Percentiles rank a stretch among this genome's conserved stretches.
phyloP scores from a whole-genome alignment of 2,888 invertebrate species.

The Lepidochrysops patricia region DNA sequence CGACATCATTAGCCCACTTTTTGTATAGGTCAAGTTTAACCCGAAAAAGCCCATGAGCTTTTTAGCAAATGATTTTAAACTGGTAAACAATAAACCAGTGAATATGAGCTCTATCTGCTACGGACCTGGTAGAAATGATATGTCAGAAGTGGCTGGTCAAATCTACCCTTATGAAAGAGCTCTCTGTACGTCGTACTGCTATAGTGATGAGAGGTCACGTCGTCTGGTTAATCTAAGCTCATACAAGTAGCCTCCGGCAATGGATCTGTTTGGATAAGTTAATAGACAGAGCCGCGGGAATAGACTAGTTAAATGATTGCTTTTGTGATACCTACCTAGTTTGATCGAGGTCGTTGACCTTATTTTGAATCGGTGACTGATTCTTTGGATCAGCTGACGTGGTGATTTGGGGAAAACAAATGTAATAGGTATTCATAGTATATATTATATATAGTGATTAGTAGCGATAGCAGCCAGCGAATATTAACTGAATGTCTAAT shows the following conservation, averaged over 20 bases:
- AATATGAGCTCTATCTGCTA: neutral
- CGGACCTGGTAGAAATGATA: neutral
- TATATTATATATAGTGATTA: no score
- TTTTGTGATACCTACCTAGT: neutral
- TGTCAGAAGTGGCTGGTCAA: neutral
- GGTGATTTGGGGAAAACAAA: neutral
- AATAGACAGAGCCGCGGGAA: neutral
- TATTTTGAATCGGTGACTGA: neutral
- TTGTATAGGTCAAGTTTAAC: neutral
- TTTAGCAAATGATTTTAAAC: conserved; percentile 3
- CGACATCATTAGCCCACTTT: neutral
- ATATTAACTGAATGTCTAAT: no score
- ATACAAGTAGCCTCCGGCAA: neutral
- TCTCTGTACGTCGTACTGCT: neutral
- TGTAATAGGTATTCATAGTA: no score
- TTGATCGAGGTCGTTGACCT: neutral
- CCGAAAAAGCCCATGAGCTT: neutral
- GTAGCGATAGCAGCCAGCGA: no score
- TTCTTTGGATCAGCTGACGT: neutral
- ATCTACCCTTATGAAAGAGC: neutral
- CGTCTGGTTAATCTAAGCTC: neutral
- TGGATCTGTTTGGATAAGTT: neutral
- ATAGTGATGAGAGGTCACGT: neutral
- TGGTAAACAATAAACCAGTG: neutral
- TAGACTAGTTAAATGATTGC: neutral